Base-by-base conservation (phyloP, 2,113 vertebrate species). In the Martes martes region DNA sequence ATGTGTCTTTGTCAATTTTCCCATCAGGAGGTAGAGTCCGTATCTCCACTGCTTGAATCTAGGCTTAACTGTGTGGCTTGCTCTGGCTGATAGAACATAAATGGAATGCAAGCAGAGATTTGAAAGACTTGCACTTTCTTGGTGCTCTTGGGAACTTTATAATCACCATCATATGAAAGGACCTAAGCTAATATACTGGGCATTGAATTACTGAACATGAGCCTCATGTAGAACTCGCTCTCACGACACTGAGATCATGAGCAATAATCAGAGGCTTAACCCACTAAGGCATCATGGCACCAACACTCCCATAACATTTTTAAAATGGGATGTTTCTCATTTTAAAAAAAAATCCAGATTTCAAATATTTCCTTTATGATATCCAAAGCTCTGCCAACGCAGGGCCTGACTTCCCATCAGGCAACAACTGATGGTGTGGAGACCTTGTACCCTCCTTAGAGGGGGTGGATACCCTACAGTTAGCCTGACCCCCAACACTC, bases 391-490 rank as follows among this genome's bases (percentile, higher is more conserved):
- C 65, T 93, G 73, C 47, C 39, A 59, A 14, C 3, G 7, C 36
- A 59, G 57, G 47, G 7, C 33, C 33, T 61, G 76, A 59, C 67
- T 78, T 91, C 31, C 57, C 36, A 90, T 23, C 2, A 11, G 47
- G 33, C 57, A 82, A 39, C 16, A 45, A 14, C 4, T 65, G 33
- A 14, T 0, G 2, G n/a, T 21, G 33, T 90, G 33, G 39, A 59
- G 28, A 73, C 33, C 16, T 67, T 3, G 0, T 15, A 16, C 16
- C 50, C 55, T 15, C 19, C 81, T 21, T 39, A 19, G 87, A 11
- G 3, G 13, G 42, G 18, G 13, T n/a, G 13, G 1, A 33, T 0
- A 3, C 0, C 2, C 63, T 42, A 4, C 14, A 11, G 33, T 8
- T 26, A 19, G 16, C 85, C 63, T 1, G 11, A 26, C 33, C 6